phyloP scores from a whole-genome alignment of 2,113 vertebrate genomes.

The Taurulus bubalis region DNA sequence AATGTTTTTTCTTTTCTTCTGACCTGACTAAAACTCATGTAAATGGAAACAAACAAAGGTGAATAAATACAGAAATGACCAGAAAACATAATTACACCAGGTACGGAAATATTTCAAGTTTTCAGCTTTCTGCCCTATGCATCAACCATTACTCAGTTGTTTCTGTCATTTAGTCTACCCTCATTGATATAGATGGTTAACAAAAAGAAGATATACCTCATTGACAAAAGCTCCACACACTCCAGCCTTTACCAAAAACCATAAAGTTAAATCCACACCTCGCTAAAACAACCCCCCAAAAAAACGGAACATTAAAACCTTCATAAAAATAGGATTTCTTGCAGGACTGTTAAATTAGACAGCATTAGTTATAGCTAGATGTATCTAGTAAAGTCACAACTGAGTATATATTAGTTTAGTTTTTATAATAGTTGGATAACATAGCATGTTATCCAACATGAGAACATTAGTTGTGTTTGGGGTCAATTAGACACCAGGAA shows the following conservation, averaged over 20 bases:
- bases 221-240: not conserved
- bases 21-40: not conserved
- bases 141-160: not conserved
- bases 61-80: constrained; percentile 1
- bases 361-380: not conserved
- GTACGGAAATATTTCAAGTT: not conserved
- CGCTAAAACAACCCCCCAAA: not conserved
- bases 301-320: not conserved
- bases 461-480: not conserved
- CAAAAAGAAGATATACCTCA: not conserved
- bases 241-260: not conserved
- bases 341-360: not conserved
- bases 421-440: too few relatives aligned
- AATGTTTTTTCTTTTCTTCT: not conserved
- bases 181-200: not conserved
- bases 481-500: not conserved
- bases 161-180: not conserved
- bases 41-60: not conserved
- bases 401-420: not conserved
- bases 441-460: not conserved
- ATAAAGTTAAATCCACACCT: not conserved
- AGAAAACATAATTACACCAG: not conserved
- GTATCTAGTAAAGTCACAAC: not conserved
- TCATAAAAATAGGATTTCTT: not conserved
- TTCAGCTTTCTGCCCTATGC: not conserved